Conservation (phyloP, 2,113 vertebrate species). For the Cebidichthys violaceus region DNA sequence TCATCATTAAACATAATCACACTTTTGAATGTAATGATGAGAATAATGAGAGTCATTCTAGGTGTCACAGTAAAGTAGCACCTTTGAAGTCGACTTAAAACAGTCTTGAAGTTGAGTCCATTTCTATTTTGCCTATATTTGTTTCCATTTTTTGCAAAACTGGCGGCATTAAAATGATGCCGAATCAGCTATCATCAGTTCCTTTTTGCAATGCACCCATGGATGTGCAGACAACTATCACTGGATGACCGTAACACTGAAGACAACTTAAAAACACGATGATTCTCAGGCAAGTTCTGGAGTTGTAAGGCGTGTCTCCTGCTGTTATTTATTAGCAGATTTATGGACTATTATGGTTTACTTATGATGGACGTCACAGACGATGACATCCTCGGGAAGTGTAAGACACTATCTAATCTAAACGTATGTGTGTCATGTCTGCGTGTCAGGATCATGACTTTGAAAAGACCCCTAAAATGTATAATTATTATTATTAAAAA, state of each 20-base stretch:
- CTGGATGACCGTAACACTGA: background rate
- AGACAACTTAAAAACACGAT: background rate
- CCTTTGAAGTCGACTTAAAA: too few relatives aligned
- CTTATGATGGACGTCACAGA: background rate
- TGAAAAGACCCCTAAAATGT: background rate
- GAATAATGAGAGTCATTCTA: background rate
- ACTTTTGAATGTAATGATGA: background rate
- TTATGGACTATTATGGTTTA: background rate
- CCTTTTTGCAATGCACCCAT: background rate
- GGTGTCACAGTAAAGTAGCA: background rate
- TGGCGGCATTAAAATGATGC: background rate
- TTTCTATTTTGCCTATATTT: background rate
- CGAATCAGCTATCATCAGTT: background rate
- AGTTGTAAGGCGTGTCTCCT: background rate
- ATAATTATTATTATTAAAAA: background rate
- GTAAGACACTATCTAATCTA: background rate
- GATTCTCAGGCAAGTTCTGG: background rate
- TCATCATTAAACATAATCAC: background rate
- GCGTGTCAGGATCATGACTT: background rate
- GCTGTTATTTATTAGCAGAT: background rate
- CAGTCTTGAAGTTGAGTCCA: too few relatives aligned
- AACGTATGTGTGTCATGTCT: background rate
- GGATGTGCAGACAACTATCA: background rate
- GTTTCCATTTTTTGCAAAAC: background rate
- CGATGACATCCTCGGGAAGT: background rate